phyloP scores from a whole-genome alignment of 1,140 invertebrate species.

The Delia radicum region DNA sequence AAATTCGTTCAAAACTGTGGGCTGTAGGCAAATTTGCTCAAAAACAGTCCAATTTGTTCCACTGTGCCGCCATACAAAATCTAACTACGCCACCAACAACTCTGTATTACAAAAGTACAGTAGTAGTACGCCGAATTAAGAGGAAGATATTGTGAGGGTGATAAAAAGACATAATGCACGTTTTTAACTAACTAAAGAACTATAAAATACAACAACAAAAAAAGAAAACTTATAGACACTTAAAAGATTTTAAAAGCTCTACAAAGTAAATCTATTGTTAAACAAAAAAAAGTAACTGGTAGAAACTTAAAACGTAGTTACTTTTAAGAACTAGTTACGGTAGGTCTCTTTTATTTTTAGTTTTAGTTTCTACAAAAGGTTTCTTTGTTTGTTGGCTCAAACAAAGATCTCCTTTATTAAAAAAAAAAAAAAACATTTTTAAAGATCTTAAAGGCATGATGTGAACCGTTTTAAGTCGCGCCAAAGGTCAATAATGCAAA shows the following conservation, averaged over 20 bases:
- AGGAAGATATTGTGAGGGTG: constrained; percentile 16
- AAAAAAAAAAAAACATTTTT: neutral
- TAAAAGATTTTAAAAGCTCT: neutral
- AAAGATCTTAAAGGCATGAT: constrained; percentile 14
- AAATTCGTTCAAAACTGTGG: no score
- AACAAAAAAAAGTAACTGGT: neutral
- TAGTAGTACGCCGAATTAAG: no score
- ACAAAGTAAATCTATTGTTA: constrained; percentile 4
- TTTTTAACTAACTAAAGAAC: neutral
- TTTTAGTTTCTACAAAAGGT: neutral
- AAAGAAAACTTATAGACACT: constrained; percentile 8
- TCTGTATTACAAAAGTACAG: no score
- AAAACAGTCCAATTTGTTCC: no score
- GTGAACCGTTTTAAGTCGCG: constrained; percentile 22
- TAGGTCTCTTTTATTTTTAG: neutral
- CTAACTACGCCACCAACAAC: no score
- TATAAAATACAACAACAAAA: neutral
- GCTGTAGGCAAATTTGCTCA: no score
- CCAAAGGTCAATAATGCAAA: constrained; percentile 18
- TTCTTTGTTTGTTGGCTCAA: neutral
- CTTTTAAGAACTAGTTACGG: neutral
- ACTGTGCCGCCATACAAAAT: no score
- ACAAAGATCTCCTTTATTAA: constrained; percentile 6
- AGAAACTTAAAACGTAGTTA: neutral
- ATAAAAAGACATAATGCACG: constrained; percentile 16